Base-by-base conservation (phyloP, 2,113 vertebrate genomes). In the Lathamus discolor region DNA sequence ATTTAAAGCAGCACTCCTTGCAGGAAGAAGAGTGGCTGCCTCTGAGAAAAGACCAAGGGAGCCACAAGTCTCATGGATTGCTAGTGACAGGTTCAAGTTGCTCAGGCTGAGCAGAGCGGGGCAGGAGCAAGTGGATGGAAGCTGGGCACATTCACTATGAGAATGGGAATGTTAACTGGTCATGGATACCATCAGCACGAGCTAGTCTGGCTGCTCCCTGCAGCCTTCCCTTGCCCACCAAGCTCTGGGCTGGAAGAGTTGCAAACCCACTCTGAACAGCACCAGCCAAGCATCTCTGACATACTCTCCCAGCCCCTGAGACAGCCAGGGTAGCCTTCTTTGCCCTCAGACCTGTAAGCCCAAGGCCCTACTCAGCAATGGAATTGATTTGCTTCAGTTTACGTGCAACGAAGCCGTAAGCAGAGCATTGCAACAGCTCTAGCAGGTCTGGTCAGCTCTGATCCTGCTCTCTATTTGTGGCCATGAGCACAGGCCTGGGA, bases 131-230 rank as follows among this genome's bases (percentile, higher is more conserved):
- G 20, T 7, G n/a, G 12, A 18, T 41, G 35, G 29, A 64, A 74
- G 63, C 29, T 19, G 24, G 17, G 7, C 1, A 1, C 2, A 13
- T 12, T 59, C 48, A 24, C 33, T 28, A 44, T 0, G 5, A 63
- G 61, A 62, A 77, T n/a, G n/a, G n/a, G 86, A 33, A 49, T 16
- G 9, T 57, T 14, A 46, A 37, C 70, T 3, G 3, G 29, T 7
- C 44, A 52, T 14, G 6, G 57, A 14, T 27, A 39, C 17, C n/a
- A 75, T 6, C 44, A 31, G 67, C 18, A 44, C 0, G 0, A 61
- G 68, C 29, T 80, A 13, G 17, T 35, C 33, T 28, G 59, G 35
- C 41, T 49, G 51, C 24, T 62, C 37, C 76, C 62, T 63, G 62
- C 43, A 78, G 89, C 49, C 33, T 61, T 37, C 37, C 54, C 52